These are phyloP conservation scores for Marronus borbonicus DNA, from an alignment of 2,888 invertebrate genomes.

Conservation along the genomic window DNA sequence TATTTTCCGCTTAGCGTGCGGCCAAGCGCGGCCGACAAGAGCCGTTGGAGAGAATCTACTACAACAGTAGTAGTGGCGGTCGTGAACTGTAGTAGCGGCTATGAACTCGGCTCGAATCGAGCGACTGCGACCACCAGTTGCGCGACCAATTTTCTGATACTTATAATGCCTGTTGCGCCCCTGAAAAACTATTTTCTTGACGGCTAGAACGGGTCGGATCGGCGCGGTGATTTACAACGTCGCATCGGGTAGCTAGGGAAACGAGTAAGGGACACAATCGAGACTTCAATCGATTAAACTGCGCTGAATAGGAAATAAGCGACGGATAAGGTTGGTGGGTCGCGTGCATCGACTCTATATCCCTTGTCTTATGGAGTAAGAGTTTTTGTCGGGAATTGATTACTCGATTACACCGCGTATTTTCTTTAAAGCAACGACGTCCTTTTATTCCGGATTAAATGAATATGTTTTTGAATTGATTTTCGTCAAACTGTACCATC, in stretches of 20 bases:
- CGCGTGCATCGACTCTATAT: not conserved
- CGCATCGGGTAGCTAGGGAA: not conserved
- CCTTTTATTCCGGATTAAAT: no score
- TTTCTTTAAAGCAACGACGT: not conserved
- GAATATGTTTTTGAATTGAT: no score
- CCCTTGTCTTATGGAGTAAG: no score
- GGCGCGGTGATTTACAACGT: conserved; percentile 36
- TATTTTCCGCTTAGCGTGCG: conserved; percentile 61
- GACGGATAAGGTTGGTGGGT: not conserved
- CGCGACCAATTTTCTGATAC: conserved; percentile 40
- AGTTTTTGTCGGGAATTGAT: conserved; percentile 2
- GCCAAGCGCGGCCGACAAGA: conserved; percentile 33
- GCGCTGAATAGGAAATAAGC: conserved; percentile 34
- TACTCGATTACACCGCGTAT: not conserved
- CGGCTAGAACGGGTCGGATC: conserved; percentile 8
- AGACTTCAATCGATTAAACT: conserved; percentile 39
- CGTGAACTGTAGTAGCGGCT: not conserved
- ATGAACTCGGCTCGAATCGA: not conserved
- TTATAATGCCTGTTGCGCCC: conserved; percentile 44
- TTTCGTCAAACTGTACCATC: no score
- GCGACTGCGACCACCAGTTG: conserved; percentile 53
- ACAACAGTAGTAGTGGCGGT: not conserved
- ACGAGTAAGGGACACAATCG: conserved; percentile 12
- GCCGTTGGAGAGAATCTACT: not conserved
- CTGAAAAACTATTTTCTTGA: conserved; percentile 44